These are phyloP conservation scores for Ceratoteleas bidentatus DNA, from an alignment of 1,140 invertebrate species.

Conservation along the genomic window DNA sequence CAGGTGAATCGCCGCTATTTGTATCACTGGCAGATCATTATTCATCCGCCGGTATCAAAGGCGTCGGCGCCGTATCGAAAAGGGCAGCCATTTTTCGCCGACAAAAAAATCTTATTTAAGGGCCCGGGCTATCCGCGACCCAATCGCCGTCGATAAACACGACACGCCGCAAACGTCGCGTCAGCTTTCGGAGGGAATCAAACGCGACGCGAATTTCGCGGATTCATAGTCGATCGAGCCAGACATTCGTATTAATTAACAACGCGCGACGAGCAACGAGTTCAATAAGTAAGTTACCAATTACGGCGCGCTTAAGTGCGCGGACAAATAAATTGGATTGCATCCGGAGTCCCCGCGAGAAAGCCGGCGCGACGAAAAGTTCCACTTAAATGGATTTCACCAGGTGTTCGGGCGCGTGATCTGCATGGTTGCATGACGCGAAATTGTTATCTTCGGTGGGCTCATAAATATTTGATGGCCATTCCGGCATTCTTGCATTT, in stretches of 20 bases:
- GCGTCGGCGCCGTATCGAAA: constrained; percentile 61
- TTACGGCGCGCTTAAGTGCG: constrained; percentile 56
- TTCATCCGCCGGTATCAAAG: constrained; percentile 70
- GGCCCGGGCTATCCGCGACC: background rate
- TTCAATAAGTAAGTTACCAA: constrained; percentile 59
- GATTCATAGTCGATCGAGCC: no score
- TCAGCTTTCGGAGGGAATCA: background rate
- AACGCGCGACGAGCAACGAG: constrained; percentile 32
- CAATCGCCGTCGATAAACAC: constrained; percentile 24
- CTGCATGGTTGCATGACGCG: constrained; percentile 67
- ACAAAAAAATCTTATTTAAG: constrained; percentile 60
- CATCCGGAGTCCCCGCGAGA: constrained; percentile 24
- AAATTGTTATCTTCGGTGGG: constrained; percentile 67
- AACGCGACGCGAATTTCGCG: background rate
- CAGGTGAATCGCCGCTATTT: constrained; percentile 79
- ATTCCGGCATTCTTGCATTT: constrained; percentile 41
- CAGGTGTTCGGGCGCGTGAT: constrained; percentile 66
- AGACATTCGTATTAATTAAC: background rate
- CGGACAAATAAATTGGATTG: constrained; percentile 59
- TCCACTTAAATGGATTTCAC: constrained; percentile 64
- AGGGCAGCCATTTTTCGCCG: constrained; percentile 50
- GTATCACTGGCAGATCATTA: constrained; percentile 79
- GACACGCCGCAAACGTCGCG: constrained; percentile 20
- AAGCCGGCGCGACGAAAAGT: constrained; percentile 60
- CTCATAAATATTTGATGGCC: constrained; percentile 78